Conservation (phyloP, 2,888 invertebrate genomes). For the Harpalus rubripes region DNA sequence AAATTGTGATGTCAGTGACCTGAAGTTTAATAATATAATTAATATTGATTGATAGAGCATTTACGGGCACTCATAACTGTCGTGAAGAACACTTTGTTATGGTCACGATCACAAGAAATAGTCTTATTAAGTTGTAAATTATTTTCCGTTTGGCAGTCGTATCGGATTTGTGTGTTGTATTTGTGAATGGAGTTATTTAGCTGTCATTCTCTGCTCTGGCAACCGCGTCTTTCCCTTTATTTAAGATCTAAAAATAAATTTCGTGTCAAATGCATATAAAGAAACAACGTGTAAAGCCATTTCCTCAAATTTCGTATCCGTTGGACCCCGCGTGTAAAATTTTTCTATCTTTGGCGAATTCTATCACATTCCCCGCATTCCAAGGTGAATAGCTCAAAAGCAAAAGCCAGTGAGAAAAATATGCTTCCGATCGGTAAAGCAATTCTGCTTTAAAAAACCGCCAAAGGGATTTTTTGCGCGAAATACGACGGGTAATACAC, state of each 20-base stretch:
- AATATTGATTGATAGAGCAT: too few relatives aligned
- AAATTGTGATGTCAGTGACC: too few relatives aligned
- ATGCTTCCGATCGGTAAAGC: constrained; percentile 47
- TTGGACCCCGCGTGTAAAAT: constrained; percentile 33
- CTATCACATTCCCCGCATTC: constrained; percentile 44
- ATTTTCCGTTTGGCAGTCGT: not conserved
- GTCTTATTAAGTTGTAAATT: not conserved
- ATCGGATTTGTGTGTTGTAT: not conserved
- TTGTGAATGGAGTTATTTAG: not conserved
- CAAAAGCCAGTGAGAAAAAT: constrained; percentile 48
- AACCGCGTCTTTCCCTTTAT: constrained; percentile 14
- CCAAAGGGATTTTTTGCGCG: constrained; percentile 23
- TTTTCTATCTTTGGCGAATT: constrained; percentile 44
- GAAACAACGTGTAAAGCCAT: constrained; percentile 46
- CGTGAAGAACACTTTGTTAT: too few relatives aligned
- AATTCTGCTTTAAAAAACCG: constrained; percentile 47
- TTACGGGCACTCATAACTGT: too few relatives aligned
- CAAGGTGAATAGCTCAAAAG: constrained; percentile 43
- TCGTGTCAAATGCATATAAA: constrained; percentile 47
- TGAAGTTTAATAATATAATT: too few relatives aligned
- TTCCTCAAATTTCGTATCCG: constrained; percentile 32
- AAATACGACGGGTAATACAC: constrained; percentile 42
- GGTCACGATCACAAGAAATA: too few relatives aligned
- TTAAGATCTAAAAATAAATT: constrained; percentile 48
- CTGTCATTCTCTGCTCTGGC: not conserved